A percentile compares a stretch with the other conserved stretches of the same genome.
Conservation (phyloP, 2,888 invertebrate species). For the Aethes cnicana region DNA sequence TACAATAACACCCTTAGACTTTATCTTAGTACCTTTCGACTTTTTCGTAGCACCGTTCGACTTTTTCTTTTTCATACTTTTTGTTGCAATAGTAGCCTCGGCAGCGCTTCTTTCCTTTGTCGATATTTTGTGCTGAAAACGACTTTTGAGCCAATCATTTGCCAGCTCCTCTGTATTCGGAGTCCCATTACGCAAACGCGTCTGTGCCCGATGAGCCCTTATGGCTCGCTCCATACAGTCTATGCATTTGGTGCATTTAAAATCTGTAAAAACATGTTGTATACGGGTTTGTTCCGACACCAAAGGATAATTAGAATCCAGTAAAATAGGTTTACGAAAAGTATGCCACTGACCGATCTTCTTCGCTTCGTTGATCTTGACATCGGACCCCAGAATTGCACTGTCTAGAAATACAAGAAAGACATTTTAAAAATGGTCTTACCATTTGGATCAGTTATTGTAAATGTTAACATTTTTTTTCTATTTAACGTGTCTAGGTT, state of each 20-base stretch:
- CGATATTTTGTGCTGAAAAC: slow-evolving; percentile 31
- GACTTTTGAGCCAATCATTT: slow-evolving; percentile 40
- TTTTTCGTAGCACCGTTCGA: too few relatives aligned
- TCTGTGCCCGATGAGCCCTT: slow-evolving; percentile 43
- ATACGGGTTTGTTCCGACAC: slow-evolving; percentile 40
- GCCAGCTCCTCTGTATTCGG: slow-evolving; percentile 39
- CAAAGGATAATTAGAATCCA: slow-evolving; percentile 42
- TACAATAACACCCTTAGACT: slow-evolving; percentile 51
- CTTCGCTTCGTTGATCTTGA: neutral
- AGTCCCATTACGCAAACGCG: slow-evolving; percentile 29
- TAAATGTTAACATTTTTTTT: neutral
- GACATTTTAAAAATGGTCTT: too few relatives aligned
- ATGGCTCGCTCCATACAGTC: slow-evolving; percentile 57
- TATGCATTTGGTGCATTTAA: slow-evolving; percentile 48
- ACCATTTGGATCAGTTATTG: too few relatives aligned
- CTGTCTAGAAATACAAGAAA: neutral
- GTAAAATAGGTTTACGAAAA: neutral
- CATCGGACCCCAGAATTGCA: neutral
- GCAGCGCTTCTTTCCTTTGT: slow-evolving; percentile 43
- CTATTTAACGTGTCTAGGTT: neutral
- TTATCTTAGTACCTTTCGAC: too few relatives aligned
- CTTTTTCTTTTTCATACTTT: too few relatives aligned
- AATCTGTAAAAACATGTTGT: slow-evolving; percentile 46
- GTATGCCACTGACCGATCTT: neutral
- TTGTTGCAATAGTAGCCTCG: too few relatives aligned